phyloP scores from a whole-genome alignment of 2,113 vertebrate genomes.

The Apus apus region DNA sequence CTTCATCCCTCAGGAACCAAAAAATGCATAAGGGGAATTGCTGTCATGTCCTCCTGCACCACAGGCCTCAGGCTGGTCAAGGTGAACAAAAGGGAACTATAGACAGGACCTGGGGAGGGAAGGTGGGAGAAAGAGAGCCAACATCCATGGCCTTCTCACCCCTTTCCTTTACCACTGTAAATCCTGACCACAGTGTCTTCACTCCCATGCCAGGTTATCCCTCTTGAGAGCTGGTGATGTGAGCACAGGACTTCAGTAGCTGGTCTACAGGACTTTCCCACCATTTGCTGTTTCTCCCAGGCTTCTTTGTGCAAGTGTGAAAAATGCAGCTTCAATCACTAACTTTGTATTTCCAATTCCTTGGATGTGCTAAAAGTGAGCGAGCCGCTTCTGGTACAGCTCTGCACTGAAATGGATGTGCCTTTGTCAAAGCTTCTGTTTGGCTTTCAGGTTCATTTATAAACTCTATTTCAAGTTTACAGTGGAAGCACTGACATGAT shows the following conservation, averaged over 20 bases:
- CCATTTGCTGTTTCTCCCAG: background rate
- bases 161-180: background rate
- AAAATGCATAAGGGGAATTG: background rate
- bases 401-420: background rate
- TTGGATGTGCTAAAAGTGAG: background rate
- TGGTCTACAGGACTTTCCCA: background rate
- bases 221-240: background rate
- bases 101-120: background rate
- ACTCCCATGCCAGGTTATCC: background rate
- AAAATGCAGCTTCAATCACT: background rate
- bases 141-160: accelerated
- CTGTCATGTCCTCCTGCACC: background rate
- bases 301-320: background rate
- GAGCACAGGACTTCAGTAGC: background rate
- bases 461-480: background rate
- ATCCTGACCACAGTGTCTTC: background rate
- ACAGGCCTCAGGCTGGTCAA: background rate
- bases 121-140: background rate
- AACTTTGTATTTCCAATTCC: background rate
- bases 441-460: background rate
- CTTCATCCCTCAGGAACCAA: background rate
- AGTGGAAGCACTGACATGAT: background rate
- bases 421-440: background rate
- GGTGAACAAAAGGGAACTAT: background rate
- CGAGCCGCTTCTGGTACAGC: background rate